phyloP scores from a whole-genome alignment of 2,113 vertebrate species.

The Anolis sagrei region DNA sequence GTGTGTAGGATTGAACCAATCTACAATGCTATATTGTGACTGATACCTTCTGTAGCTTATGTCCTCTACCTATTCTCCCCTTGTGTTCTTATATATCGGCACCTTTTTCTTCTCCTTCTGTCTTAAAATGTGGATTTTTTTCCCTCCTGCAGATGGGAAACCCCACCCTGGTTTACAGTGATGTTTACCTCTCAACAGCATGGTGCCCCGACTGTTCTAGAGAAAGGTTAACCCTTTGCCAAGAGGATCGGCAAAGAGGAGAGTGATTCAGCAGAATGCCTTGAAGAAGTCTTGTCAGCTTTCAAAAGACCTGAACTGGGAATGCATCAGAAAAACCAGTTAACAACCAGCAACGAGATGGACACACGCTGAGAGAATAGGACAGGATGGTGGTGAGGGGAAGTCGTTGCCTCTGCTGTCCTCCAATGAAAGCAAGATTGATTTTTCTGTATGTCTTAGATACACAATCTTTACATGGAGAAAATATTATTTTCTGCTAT shows the following conservation, averaged over 20 bases:
- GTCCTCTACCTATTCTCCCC: neutral
- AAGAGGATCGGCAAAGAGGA: constrained; percentile 13
- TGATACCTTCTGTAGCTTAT: neutral
- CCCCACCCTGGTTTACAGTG: constrained; percentile 27
- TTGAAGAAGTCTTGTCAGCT: neutral
- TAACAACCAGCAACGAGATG: neutral
- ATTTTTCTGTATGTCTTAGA: neutral
- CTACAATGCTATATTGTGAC: rapidly evolving
- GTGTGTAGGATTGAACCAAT: neutral
- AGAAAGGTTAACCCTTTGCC: constrained; percentile 37
- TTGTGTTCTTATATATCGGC: neutral
- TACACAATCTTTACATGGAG: too few species aligned
- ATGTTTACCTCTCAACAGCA: constrained; percentile 50
- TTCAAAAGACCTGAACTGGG: neutral
- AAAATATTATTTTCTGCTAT: neutral
- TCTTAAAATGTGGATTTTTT: constrained; percentile 16
- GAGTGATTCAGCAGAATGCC: constrained; percentile 8
- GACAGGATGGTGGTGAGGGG: rapidly evolving
- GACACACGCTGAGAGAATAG: too few species aligned
- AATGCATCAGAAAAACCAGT: neutral
- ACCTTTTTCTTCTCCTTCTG: neutral
- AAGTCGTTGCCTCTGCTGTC: neutral
- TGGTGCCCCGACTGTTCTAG: constrained; percentile 53
- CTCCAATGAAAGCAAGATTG: rapidly evolving
- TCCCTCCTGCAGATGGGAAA: constrained; percentile 17